These are phyloP conservation scores for Drosophila peninsularis DNA, from an alignment of 2,888 invertebrate species.

Conservation along the genomic window DNA sequence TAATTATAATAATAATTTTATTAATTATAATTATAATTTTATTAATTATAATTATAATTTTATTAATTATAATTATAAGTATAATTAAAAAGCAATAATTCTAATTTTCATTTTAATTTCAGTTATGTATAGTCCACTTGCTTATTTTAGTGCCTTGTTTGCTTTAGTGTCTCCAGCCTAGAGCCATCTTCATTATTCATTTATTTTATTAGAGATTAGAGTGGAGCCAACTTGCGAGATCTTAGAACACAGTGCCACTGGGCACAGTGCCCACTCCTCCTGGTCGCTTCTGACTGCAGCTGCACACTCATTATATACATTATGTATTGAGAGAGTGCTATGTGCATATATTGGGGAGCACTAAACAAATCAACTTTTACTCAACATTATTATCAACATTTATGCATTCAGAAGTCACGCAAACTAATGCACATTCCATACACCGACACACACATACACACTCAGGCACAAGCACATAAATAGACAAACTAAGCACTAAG, in stretches of 20 bases:
- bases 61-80: background rate
- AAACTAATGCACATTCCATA: constrained; percentile 37
- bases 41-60: background rate
- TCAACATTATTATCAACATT: constrained; percentile 82
- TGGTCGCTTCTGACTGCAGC: constrained; percentile 35
- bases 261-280: constrained; percentile 8
- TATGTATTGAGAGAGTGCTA: constrained; percentile 68
- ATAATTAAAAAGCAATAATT: no score
- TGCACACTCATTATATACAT: constrained; percentile 74
- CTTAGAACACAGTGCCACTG: constrained; percentile 31
- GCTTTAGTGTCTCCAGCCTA: background rate
- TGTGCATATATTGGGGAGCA: constrained; percentile 60
- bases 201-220: constrained; percentile 9
- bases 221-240: background rate
- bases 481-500: constrained; percentile 54
- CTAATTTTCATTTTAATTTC: no score
- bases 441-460: constrained; percentile 36
- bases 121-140: no score
- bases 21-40: background rate
- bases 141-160: background rate
- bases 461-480: constrained; percentile 32
- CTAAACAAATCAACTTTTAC: constrained; percentile 80
- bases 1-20: no score
- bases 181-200: constrained; percentile 6
- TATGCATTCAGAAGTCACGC: constrained; percentile 78